Evolutionary conservation across 2,797 vertebrate species (phyloP).

Genomic region (Coregonus sp.): DNA sequence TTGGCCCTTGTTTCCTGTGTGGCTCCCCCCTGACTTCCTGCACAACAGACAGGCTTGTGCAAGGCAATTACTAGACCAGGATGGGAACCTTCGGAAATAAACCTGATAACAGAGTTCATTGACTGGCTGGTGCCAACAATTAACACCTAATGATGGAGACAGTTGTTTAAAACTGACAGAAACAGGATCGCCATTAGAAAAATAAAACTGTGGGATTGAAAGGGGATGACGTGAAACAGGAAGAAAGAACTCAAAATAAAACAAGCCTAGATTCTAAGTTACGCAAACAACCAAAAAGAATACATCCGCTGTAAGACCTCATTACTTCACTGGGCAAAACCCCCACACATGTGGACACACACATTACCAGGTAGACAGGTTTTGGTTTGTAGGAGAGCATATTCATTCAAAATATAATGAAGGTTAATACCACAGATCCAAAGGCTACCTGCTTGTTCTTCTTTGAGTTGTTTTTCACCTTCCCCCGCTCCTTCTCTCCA

Average conservation of each 20-base stretch:
- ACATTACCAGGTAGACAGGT: background rate
- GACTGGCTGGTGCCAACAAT: background rate
- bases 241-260: background rate
- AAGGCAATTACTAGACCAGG: background rate
- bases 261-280: background rate
- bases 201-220: background rate
- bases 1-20: constrained; percentile 13
- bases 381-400: background rate
- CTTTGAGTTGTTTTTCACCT: constrained; percentile 18
- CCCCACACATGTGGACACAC: background rate
- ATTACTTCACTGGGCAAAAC: background rate
- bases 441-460: constrained; percentile 21
- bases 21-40: constrained; percentile 6
- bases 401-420: background rate
- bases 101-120: background rate
- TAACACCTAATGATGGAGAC: constrained; percentile 1
- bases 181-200: background rate
- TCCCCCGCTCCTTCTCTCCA: constrained; percentile 12
- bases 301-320: background rate
- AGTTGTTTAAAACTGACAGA: background rate
- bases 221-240: background rate
- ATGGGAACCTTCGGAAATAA: constrained; percentile 10
- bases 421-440: background rate
- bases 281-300: background rate
- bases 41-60: background rate